Evolutionary conservation across 64 coral and sea anemone species (phyloP).

Genomic region (Cladopsammia gracilis): DNA sequence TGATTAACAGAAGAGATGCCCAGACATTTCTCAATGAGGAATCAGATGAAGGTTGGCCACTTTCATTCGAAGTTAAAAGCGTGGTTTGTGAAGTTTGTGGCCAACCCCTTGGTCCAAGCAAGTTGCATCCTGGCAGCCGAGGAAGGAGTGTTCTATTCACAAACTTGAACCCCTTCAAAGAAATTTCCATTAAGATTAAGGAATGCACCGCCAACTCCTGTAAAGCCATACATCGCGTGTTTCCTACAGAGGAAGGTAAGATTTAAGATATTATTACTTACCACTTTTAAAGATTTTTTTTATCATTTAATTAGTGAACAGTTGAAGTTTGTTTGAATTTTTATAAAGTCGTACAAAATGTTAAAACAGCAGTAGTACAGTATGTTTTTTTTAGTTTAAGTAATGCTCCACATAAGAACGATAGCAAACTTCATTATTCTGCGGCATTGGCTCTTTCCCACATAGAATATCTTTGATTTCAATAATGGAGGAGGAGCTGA

Average conservation of each 20-base stretch:
- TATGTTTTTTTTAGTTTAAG: no score
- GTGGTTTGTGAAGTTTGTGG: not conserved
- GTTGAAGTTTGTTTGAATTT: no score
- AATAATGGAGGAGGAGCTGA: no score
- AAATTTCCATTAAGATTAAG: not conserved
- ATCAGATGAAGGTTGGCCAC: not conserved
- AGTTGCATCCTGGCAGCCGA: not conserved
- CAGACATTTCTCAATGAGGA: not conserved
- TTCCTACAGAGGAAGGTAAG: not conserved
- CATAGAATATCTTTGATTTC: no score
- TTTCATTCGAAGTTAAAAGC: not conserved
- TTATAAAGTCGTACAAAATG: no score
- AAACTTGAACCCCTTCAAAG: slow-evolving; percentile 11
- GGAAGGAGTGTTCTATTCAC: not conserved
- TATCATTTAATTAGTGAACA: no score
- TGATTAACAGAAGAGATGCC: not conserved
- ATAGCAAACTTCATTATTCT: no score
- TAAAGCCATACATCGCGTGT: slow-evolving; percentile 1
- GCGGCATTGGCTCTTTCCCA: no score
- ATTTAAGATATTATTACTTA: no score
- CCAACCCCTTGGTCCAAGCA: not conserved
- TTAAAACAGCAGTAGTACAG: no score
- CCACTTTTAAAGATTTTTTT: no score
- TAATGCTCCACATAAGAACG: no score
- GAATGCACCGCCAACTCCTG: not conserved